A percentile compares a stretch with the other conserved stretches of the same genome.
These are phyloP conservation scores for Apogon talboti DNA, from an alignment of 2,797 vertebrate genomes.

Conservation along the genomic window DNA sequence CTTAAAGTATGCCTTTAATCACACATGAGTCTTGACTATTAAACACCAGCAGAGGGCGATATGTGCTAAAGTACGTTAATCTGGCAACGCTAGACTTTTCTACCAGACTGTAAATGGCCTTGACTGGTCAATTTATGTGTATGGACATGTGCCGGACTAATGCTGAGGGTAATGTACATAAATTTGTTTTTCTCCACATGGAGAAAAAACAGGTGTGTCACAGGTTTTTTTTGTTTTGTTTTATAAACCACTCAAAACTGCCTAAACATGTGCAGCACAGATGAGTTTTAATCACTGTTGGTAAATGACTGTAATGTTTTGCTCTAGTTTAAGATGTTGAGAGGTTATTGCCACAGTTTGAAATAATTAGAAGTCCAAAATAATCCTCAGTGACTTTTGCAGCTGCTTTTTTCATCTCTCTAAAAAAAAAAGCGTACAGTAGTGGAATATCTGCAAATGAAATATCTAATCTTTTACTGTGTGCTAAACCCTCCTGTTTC, in stretches of 20 bases:
- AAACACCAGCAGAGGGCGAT: conserved; percentile 46
- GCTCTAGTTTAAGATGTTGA: neutral
- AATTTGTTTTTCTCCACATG: too few relatives aligned
- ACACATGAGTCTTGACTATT: neutral
- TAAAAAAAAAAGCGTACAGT: too few relatives aligned
- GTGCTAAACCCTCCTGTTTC: neutral
- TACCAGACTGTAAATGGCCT: neutral
- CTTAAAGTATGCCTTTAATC: neutral
- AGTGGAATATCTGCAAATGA: neutral
- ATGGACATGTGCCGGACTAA: neutral
- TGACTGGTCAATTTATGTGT: neutral
- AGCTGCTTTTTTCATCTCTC: neutral
- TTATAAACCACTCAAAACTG: too few relatives aligned
- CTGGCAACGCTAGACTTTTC: neutral
- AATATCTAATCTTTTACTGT: neutral
- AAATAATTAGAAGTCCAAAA: neutral
- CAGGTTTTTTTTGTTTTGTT: too few relatives aligned
- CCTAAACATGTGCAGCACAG: too few relatives aligned
- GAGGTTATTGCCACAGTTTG: neutral
- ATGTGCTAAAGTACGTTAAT: neutral
- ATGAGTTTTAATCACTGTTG: too few relatives aligned
- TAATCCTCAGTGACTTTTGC: neutral
- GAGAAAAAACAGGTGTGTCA: too few relatives aligned
- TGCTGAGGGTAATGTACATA: too few relatives aligned
- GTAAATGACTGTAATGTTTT: too few relatives aligned